phyloP scores from a whole-genome alignment of 2,797 vertebrate genomes.

The Siniperca obscura region DNA sequence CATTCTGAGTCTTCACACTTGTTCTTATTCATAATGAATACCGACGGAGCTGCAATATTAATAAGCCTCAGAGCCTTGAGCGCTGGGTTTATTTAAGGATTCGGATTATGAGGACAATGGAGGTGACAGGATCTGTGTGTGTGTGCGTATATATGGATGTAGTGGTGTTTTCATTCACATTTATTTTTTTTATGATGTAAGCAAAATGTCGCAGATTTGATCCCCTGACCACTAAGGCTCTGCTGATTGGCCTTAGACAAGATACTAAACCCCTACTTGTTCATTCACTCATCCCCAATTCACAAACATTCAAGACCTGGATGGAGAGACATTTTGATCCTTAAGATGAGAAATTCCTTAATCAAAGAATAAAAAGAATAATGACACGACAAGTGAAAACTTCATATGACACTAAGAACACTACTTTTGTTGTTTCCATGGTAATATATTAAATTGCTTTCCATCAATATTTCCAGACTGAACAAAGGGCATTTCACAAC shows the following conservation, averaged over 20 bases:
- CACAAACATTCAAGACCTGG: not conserved
- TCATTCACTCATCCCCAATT: constrained; percentile 9
- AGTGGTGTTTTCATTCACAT: constrained; percentile 50
- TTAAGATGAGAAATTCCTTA: constrained; percentile 18
- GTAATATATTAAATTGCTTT: constrained; percentile 40
- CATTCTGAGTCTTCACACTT: constrained; percentile 82
- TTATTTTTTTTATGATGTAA: constrained; percentile 37
- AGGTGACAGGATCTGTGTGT: constrained; percentile 63
- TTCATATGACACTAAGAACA: constrained; percentile 5
- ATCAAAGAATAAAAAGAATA: constrained; percentile 19
- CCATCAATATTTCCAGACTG: constrained; percentile 18
- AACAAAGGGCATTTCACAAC: constrained; percentile 47
- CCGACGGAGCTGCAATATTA: constrained; percentile 83
- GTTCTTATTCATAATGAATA: constrained; percentile 88
- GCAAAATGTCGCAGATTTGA: constrained; percentile 44
- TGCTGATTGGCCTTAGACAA: constrained; percentile 12
- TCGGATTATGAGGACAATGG: constrained; percentile 76
- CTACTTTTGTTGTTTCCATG: constrained; percentile 52
- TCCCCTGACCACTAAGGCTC: not conserved
- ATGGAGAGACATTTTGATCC: not conserved
- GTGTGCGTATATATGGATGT: constrained; percentile 33
- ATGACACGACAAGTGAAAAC: not conserved
- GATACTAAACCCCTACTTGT: constrained; percentile 14
- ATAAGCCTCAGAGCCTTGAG: constrained; percentile 77
- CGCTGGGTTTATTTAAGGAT: constrained; percentile 80